A percentile compares a stretch with the other conserved stretches of the same genome.
phyloP scores from a whole-genome alignment of 2,888 invertebrate genomes.

The Aquatica leii region DNA sequence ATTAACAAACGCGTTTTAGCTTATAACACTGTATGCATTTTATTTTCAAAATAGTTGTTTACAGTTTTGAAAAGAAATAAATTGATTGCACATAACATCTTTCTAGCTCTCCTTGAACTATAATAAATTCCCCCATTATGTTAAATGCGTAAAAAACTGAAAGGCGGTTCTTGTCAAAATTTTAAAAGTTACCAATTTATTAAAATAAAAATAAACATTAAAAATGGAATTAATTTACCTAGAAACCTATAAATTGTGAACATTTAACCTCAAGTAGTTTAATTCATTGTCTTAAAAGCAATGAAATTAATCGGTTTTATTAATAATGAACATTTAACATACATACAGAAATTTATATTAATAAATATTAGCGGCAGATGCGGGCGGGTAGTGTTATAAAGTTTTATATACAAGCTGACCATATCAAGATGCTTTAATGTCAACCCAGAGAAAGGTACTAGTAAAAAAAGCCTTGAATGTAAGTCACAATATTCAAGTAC shows the following conservation, averaged over 20 bases:
- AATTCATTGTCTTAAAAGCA: slow-evolving; percentile 13
- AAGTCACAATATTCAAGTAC: slow-evolving; percentile 37
- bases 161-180: background rate
- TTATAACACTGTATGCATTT: no score
- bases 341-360: slow-evolving; percentile 32
- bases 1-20: no score
- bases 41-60: background rate
- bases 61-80: background rate
- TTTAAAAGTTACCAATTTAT: no score
- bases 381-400: slow-evolving; percentile 28
- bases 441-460: background rate
- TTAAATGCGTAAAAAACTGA: slow-evolving; percentile 4
- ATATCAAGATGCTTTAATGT: background rate
- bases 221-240: background rate
- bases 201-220: background rate
- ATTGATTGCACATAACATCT: slow-evolving; percentile 10
- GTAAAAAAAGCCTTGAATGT: slow-evolving; percentile 31
- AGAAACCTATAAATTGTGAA: slow-evolving; percentile 5
- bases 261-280: slow-evolving; percentile 11
- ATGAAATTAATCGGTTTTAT: slow-evolving; percentile 25
- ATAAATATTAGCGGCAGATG: slow-evolving; percentile 28
- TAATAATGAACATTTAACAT: slow-evolving; percentile 20
- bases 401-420: background rate
- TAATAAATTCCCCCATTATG: background rate
- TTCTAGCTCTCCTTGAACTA: slow-evolving; percentile 8